phyloP scores from a whole-genome alignment of 2,797 vertebrate species.

The Leucoraja ocellata region DNA sequence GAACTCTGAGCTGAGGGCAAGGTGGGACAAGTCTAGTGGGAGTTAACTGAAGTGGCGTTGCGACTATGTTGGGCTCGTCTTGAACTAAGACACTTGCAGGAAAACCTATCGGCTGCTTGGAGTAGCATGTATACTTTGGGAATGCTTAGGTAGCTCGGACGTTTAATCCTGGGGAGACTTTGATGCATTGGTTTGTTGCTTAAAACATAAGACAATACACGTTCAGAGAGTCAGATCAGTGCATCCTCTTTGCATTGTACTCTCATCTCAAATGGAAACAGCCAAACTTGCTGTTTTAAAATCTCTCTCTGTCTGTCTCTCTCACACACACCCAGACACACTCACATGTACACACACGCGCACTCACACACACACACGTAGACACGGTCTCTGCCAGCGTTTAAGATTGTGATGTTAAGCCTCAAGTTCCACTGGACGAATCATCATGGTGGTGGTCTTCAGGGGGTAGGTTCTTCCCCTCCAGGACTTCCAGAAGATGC shows the following conservation, averaged over 20 bases:
- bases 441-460: slow-evolving; percentile 77
- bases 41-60: background rate
- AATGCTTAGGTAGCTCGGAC: background rate
- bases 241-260: slow-evolving; percentile 4
- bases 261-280: slow-evolving; percentile 6
- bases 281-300: background rate
- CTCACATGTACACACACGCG: background rate
- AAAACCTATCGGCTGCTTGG: background rate
- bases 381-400: background rate
- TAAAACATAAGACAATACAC: background rate
- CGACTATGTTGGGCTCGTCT: background rate
- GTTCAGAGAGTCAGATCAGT: background rate
- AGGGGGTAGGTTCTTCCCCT: slow-evolving; percentile 85
- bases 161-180: slow-evolving; percentile 1
- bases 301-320: background rate
- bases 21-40: background rate
- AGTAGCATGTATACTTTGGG: background rate
- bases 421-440: slow-evolving; percentile 61
- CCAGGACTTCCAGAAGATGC: slow-evolving; percentile 97
- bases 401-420: background rate
- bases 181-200: slow-evolving; percentile 28
- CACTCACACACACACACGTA: background rate
- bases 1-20: background rate
- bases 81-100: background rate
- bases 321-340: background rate